phyloP scores from a whole-genome alignment of 2,888 invertebrate species.

The Eupithecia subfuscata region DNA sequence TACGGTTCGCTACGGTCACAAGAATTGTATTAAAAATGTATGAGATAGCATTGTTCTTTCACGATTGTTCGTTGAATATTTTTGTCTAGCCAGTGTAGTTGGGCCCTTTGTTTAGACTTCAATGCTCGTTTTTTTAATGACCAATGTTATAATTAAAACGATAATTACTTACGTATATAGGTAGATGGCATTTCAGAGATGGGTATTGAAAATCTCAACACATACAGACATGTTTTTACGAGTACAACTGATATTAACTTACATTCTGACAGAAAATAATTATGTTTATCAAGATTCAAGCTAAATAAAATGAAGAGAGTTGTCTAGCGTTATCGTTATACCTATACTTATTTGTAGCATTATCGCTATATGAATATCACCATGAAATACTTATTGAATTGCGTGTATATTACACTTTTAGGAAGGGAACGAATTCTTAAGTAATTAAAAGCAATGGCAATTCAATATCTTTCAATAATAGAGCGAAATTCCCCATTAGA shows the following conservation, averaged over 20 bases:
- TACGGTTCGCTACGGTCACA: constrained; percentile 58
- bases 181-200: constrained; percentile 27
- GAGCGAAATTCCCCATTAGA: background rate
- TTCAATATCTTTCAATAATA: background rate
- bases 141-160: constrained; percentile 28
- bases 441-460: constrained; percentile 15
- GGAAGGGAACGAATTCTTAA: constrained; percentile 55
- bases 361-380: background rate
- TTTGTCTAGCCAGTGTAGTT: constrained; percentile 27
- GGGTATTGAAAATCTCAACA: background rate
- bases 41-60: constrained; percentile 64
- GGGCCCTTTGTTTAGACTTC: constrained; percentile 47
- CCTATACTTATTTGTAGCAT: background rate
- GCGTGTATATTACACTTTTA: background rate
- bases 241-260: too few species aligned
- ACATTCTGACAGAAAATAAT: background rate
- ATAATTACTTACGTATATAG: constrained; percentile 39
- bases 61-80: constrained; percentile 56
- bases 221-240: background rate
- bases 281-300: too few species aligned
- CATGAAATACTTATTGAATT: background rate
- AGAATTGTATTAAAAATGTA: constrained; percentile 65
- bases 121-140: constrained; percentile 37
- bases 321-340: too few species aligned
- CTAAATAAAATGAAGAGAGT: background rate